A percentile compares a stretch with the other conserved stretches of the same genome.
Conservation (phyloP, 2,113 vertebrate genomes). For the Dromiciops gliroides region DNA sequence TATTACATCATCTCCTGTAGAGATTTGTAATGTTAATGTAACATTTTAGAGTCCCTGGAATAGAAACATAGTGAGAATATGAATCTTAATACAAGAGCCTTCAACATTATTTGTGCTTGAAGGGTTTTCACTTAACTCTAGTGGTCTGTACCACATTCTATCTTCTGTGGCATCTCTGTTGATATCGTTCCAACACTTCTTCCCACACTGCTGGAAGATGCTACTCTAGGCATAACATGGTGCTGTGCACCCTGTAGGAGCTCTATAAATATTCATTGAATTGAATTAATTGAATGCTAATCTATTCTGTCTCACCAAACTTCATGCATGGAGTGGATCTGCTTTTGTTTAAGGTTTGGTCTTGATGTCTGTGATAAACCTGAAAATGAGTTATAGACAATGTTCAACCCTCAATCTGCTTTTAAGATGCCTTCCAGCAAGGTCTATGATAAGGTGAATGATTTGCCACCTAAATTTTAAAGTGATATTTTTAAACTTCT, state of each 20-base stretch:
- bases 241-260: not conserved
- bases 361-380: not conserved
- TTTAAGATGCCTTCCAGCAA: not conserved
- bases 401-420: not conserved
- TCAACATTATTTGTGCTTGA: not conserved
- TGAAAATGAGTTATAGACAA: not conserved
- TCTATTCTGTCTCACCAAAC: not conserved
- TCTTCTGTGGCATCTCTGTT: not conserved
- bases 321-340: not conserved
- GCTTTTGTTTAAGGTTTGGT: constrained; percentile 5
- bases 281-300: constrained; percentile 17
- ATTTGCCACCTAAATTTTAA: constrained; percentile 18
- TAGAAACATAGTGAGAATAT: not conserved
- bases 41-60: not conserved
- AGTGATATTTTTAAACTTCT: constrained; percentile 49
- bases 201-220: constrained; percentile 13
- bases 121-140: not conserved
- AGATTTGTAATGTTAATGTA: not conserved
- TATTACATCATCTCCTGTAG: not conserved
- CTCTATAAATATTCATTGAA: constrained; percentile 37
- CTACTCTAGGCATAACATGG: constrained; percentile 5
- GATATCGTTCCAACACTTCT: not conserved
- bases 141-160: not conserved
- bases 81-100: not conserved
- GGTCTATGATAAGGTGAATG: constrained; percentile 2